These are phyloP conservation scores for Malacosoma neustria DNA, from an alignment of 2,888 invertebrate species.

Conservation along the genomic window DNA sequence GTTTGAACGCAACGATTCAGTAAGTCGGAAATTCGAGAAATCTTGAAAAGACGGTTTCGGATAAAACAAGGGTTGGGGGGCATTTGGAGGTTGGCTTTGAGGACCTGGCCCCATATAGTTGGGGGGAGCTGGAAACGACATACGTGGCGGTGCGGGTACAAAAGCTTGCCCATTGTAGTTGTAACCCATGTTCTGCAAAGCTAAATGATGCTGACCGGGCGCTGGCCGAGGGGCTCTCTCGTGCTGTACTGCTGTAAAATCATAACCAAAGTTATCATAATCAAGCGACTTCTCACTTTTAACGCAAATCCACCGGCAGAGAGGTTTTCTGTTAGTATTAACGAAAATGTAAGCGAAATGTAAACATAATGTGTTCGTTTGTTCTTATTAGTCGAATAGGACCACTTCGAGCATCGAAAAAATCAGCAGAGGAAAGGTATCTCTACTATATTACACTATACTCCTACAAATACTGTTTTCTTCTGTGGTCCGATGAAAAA, in stretches of 20 bases:
- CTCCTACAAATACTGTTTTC: too few species aligned
- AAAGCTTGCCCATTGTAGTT: conserved; percentile 41
- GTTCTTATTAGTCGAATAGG: too few species aligned
- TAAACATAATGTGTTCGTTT: too few species aligned
- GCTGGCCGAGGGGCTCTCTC: conserved; percentile 86
- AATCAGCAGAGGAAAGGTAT: too few species aligned
- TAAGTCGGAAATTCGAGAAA: conserved; percentile 30
- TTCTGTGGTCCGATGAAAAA: too few species aligned
- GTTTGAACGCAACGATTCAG: conserved; percentile 30
- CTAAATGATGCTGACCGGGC: conserved; percentile 48
- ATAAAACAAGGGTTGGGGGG: conserved; percentile 34
- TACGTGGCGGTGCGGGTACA: conserved; percentile 30
- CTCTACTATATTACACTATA: too few species aligned
- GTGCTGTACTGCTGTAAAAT: conserved; percentile 87
- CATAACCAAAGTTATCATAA: conserved; percentile 19
- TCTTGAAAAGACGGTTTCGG: conserved; percentile 43
- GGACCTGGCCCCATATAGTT: too few species aligned
- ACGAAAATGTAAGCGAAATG: too few species aligned
- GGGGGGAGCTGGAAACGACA: conserved; percentile 32
- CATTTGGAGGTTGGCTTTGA: conserved; percentile 19
- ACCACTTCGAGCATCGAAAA: too few species aligned
- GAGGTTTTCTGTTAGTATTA: too few species aligned
- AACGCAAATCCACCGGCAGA: too few species aligned
- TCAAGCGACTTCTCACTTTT: too few species aligned
- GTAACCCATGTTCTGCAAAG: conserved; percentile 63